Evolutionary conservation across 1,140 invertebrate species (phyloP).

Genomic region (Penaeus japonicus): DNA sequence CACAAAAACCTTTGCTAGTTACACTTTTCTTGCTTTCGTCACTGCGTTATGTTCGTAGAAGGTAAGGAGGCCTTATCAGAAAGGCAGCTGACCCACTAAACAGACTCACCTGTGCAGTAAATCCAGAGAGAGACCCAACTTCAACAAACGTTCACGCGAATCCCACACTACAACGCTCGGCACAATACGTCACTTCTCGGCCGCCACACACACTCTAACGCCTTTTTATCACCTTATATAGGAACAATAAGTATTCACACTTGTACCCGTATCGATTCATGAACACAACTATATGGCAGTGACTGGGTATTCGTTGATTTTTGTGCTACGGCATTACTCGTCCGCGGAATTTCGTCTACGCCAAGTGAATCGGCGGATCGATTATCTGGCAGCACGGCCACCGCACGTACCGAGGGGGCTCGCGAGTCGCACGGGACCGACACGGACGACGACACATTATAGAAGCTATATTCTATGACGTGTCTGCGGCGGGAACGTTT

Average conservation of each 20-base stretch:
- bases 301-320: constrained; percentile 32
- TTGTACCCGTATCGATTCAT: constrained; percentile 47
- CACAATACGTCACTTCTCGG: not conserved
- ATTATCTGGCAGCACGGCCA: constrained; percentile 46
- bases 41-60: not conserved
- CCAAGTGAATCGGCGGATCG: constrained; percentile 51
- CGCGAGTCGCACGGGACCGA: not conserved
- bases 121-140: constrained; percentile 42
- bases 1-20: not conserved
- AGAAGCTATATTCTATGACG: constrained; percentile 38
- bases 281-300: constrained; percentile 49
- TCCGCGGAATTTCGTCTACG: constrained; percentile 51
- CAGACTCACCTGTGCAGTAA: constrained; percentile 42
- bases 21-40: too few relatives aligned
- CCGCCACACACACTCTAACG: constrained; percentile 11
- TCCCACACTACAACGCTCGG: constrained; percentile 42
- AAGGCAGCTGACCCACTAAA: constrained; percentile 26
- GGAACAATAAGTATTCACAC: constrained; percentile 36
- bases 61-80: not conserved
- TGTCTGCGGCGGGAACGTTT: not conserved
- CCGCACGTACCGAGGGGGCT: constrained; percentile 43
- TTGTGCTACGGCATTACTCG: constrained; percentile 50
- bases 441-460: constrained; percentile 16
- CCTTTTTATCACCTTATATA: constrained; percentile 6
- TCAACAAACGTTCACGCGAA: constrained; percentile 48